Base-by-base conservation (phyloP, 2,888 invertebrate species). In the Microctonus brassicae region DNA sequence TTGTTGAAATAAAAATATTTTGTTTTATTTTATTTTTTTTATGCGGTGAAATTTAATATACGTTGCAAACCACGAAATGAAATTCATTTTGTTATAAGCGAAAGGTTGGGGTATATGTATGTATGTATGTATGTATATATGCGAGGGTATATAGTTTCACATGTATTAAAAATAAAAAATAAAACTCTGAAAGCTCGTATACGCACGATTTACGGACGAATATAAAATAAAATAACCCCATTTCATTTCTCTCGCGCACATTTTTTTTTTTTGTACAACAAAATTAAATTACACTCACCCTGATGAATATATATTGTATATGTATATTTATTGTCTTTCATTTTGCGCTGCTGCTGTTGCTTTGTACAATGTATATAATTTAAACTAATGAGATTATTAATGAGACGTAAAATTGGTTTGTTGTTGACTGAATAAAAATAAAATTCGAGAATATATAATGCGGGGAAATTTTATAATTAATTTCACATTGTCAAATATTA, bases 181-280 rank as follows among this genome's bases (percentile, higher is more conserved):
- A 57, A 60, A 55, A 39, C 42, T 47, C 67, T 57, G 39, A 24
- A 47, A 47, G 3, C 47, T 20, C 47, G 17, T 58, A 57, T 55
- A 71, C 71, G 64, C 72, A 29, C 57, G 70, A 73, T 73, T 71
- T 73, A 73, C 64, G 64, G 52, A 69, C 34, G 26, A 63, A 69
- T 70, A 57, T 1, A 20, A 20, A 47, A 47, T 1, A 36, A 47
- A 47, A 57, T 24, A n/a, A 22, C 52, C 52, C 47, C 53, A 11
- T 22, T 22, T 22, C 34, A 0, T 53, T 26, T 47, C 24, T 20
- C 26, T 17, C 20, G 11, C 11, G 17, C n/a, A 17, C 17, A 17
- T 64, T 39, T 24, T 17, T 62, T 17, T 62, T 67, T 52, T 34
- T 10, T 34, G 13, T n/a, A 17, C 57, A 42, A 24, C 62, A 47